phyloP scores from a whole-genome alignment of 2,888 invertebrate genomes.

The Cosmopolites sordidus region DNA sequence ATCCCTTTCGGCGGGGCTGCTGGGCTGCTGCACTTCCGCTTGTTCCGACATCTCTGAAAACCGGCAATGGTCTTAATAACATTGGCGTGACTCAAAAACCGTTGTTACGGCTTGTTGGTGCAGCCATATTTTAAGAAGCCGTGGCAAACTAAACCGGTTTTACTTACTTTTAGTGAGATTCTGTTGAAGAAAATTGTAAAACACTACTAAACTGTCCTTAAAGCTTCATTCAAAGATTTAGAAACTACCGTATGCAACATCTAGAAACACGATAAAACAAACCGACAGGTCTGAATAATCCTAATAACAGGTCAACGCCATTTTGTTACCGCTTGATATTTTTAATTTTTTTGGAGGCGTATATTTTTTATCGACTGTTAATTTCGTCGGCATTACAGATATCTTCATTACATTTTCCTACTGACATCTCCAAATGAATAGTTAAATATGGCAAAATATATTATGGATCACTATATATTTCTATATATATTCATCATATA shows the following conservation, averaged over 20 bases:
- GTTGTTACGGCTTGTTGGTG: conserved; percentile 8
- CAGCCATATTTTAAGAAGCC: conserved; percentile 32
- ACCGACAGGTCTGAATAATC: conserved; percentile 7
- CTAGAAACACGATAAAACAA: conserved; percentile 11
- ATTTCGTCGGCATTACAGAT: not conserved
- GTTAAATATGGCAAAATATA: too few relatives aligned
- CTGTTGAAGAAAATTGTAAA: conserved; percentile 15
- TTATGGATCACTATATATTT: too few relatives aligned
- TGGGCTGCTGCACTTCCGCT: conserved; percentile 41
- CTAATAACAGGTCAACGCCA: conserved; percentile 23
- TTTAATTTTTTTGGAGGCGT: not conserved
- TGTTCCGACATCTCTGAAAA: conserved; percentile 42
- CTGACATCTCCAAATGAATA: too few relatives aligned
- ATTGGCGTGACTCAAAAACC: too few relatives aligned
- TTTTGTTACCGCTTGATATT: conserved; percentile 14
- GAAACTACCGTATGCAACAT: conserved; percentile 24
- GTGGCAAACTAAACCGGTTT: conserved; percentile 21
- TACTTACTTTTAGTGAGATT: conserved; percentile 30
- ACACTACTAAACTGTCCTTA: conserved; percentile 30
- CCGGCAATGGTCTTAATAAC: not conserved
- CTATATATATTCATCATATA: too few relatives aligned
- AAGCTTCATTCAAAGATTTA: conserved; percentile 28
- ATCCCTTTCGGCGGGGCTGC: conserved; percentile 52
- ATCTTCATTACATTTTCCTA: not conserved
- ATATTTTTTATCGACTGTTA: not conserved